phyloP scores from a whole-genome alignment of 2,797 vertebrate species.

The Eulemur rubriventer region DNA sequence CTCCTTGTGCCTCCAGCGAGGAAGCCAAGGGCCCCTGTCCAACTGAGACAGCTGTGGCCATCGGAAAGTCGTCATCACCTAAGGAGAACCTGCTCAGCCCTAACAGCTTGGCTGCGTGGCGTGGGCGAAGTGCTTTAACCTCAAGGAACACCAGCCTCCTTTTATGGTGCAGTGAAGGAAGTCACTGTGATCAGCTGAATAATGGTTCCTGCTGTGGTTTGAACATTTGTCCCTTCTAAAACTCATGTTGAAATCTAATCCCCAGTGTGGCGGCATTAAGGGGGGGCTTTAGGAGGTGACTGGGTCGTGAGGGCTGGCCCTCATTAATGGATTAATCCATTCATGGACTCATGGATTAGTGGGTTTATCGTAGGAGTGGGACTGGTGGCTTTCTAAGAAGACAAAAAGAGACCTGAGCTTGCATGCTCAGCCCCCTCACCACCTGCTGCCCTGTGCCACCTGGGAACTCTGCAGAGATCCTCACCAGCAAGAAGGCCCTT shows the following conservation, averaged over 20 bases:
- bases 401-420: neutral
- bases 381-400: neutral
- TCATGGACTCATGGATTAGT: neutral
- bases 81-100: neutral
- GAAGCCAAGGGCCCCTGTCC: neutral
- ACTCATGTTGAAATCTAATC: neutral
- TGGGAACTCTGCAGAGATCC: neutral
- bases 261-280: neutral
- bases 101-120: neutral
- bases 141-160: neutral
- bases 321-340: too few species aligned
- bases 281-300: neutral
- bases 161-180: neutral
- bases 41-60: too few species aligned
- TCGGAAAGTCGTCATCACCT: accelerated
- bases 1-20: too few species aligned
- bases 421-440: neutral
- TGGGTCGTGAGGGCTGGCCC: neutral
- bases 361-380: neutral
- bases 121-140: neutral
- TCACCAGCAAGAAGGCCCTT: neutral
- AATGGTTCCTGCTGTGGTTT: neutral
- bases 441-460: neutral
- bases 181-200: too few species aligned
- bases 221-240: neutral